Evolutionary conservation across 2,888 invertebrate species (phyloP), one percentile per base, ranked within the genome.

Genomic region (Amphipoea oculea): DNA sequence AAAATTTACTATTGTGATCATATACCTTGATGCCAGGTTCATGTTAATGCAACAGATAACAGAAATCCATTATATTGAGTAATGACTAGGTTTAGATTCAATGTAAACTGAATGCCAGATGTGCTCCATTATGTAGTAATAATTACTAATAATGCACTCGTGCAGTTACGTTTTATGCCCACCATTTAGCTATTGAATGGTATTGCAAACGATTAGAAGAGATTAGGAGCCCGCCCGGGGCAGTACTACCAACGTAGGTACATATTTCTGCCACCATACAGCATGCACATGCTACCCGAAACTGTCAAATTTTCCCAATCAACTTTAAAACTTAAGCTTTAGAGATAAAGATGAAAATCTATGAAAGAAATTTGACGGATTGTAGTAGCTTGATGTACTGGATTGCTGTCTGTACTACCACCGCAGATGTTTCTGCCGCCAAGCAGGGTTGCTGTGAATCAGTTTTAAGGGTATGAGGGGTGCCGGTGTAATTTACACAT

Each of bases 91-190:
- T 79, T 73, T 71, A 76, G 68, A 78, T 57, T 80, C 65, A n/a
- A 78, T 77, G 69, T 62, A 67, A 78, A 74, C 76, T 36, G 84
- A 75, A 83, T 73, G 65, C 86, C 87, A 87, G 88, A 88, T 87
- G 88, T 62, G 79, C 14, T 73, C 69, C 36, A 29, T 45, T 70
- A n/a, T 63, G 66, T 20, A 20, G 73, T 82, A 20, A 75, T 76
- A 62, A 74, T 67, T 72, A 84, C 84, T 74, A 66, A 65, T 69
- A 77, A 71, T 68, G 79, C 79, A 72, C 20, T 60, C 6, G 36
- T 72, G 54, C 67, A 57, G 62, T 72, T 63, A 63, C n/a, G 84
- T 81, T 84, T 68, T 63, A 84, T 84, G 66, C 11, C 9, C 57
- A 48, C 66, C 40, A 62, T 78, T 70, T 71, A 54, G 54, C 23